These are phyloP conservation scores for Apamea sordens DNA, from an alignment of 2,888 invertebrate species.

Conservation along the genomic window DNA sequence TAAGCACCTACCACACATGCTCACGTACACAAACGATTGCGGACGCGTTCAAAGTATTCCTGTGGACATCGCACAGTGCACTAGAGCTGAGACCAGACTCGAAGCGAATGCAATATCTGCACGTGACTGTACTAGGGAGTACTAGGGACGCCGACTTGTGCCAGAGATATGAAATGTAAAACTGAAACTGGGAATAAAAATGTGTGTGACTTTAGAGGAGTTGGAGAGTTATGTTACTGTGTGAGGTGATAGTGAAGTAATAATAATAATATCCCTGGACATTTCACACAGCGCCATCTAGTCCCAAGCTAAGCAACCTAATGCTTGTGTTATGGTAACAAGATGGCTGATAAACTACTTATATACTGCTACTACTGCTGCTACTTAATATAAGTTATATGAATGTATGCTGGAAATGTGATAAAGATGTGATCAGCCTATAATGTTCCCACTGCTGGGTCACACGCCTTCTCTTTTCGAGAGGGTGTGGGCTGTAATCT, in stretches of 20 bases:
- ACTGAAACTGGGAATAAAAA: conserved; percentile 58
- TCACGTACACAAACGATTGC: conserved; percentile 49
- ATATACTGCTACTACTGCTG: no score
- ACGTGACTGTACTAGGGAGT: conserved; percentile 67
- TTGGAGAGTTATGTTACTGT: background rate
- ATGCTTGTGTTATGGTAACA: no score
- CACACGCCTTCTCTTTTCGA: no score
- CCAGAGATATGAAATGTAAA: conserved; percentile 62
- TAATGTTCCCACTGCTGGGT: no score
- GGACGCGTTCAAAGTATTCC: conserved; percentile 41
- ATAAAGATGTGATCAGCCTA: background rate
- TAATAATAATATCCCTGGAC: no score
- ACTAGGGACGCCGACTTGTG: conserved; percentile 52
- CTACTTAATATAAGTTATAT: no score
- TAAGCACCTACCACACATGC: conserved; percentile 17
- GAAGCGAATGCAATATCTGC: conserved; percentile 67
- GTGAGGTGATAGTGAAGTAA: background rate
- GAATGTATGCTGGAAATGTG: background rate
- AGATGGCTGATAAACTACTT: no score
- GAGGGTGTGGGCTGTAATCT: no score
- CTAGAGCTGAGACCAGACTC: conserved; percentile 57
- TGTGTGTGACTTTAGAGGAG: conserved; percentile 40
- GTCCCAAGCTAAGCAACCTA: no score
- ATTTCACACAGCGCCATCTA: no score
- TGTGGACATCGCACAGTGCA: conserved; percentile 32